Percentiles rank a stretch among this genome's conserved stretches.
Conservation (phyloP, 2,888 invertebrate genomes). For the Acleris emargana region DNA sequence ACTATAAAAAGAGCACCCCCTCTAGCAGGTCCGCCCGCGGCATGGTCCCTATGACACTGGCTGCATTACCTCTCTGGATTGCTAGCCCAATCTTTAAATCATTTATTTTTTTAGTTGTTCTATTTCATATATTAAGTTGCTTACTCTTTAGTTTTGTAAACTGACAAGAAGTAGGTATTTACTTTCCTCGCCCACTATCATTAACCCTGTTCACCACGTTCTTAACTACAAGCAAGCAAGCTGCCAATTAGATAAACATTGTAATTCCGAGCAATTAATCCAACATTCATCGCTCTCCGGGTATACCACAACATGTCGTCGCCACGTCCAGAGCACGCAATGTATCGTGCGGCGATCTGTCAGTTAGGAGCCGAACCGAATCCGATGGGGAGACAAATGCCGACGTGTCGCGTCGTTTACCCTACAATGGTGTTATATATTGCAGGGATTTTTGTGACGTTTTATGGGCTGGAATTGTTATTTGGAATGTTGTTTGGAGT, state of each 20-base stretch:
- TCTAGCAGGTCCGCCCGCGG: too few species aligned
- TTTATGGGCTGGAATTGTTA: constrained; percentile 14
- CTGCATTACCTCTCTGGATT: too few species aligned
- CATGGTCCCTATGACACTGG: too few species aligned
- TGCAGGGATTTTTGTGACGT: constrained; percentile 23
- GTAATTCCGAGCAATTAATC: constrained; percentile 32
- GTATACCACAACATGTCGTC: constrained; percentile 38
- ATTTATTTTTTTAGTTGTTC: too few species aligned
- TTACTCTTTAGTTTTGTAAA: too few species aligned
- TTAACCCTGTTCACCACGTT: background rate
- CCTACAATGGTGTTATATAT: constrained; percentile 42
- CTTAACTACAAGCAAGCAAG: constrained; percentile 16
- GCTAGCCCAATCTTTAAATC: too few species aligned
- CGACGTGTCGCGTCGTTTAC: constrained; percentile 26
- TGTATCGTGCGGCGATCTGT: constrained; percentile 47
- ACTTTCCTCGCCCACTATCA: background rate
- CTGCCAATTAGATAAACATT: constrained; percentile 27
- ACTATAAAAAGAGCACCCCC: too few species aligned
- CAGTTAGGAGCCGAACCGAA: constrained; percentile 41
- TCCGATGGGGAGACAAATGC: constrained; percentile 45
- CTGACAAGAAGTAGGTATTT: background rate
- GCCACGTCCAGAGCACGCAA: constrained; percentile 41
- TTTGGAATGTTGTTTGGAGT: background rate
- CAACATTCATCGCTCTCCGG: constrained; percentile 35
- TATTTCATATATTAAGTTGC: too few species aligned